phyloP scores from a whole-genome alignment of 2,888 invertebrate genomes.

The Caenorhabditis japonica region DNA sequence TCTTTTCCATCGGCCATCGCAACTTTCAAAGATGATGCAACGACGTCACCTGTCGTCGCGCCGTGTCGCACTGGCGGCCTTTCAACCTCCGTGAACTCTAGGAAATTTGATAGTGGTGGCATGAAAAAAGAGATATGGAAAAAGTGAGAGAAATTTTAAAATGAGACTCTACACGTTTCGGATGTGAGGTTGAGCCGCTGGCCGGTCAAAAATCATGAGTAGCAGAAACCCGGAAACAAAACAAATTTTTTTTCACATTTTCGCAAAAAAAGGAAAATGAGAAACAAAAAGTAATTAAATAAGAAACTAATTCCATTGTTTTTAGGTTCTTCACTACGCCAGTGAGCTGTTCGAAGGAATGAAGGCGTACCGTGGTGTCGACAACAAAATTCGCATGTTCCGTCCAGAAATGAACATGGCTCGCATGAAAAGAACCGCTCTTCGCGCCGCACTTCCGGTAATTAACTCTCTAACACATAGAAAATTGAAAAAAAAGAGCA shows the following conservation, averaged over 20 bases:
- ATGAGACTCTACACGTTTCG: no score
- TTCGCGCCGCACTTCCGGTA: slow-evolving; percentile 86
- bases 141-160: no score
- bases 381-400: slow-evolving; percentile 92
- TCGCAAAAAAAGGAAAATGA: slow-evolving; percentile 5
- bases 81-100: slow-evolving; percentile 14
- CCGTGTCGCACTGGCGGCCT: neutral
- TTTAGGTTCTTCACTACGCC: slow-evolving; percentile 75
- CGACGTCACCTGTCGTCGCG: slow-evolving; percentile 28
- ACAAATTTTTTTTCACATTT: no score
- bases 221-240: no score
- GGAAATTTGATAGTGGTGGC: slow-evolving; percentile 35
- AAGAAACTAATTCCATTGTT: slow-evolving; percentile 18
- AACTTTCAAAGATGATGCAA: slow-evolving; percentile 49
- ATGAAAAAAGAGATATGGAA: no score
- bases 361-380: slow-evolving; percentile 94
- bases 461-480: slow-evolving; percentile 14
- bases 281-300: slow-evolving; percentile 12
- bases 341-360: slow-evolving; percentile 94
- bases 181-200: no score
- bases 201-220: no score
- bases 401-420: slow-evolving; percentile 95
- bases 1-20: slow-evolving; percentile 19
- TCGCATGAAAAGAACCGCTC: slow-evolving; percentile 89
- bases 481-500: slow-evolving; percentile 16